phyloP scores from a whole-genome alignment of 2,888 invertebrate species.

The Tachina lurida region DNA sequence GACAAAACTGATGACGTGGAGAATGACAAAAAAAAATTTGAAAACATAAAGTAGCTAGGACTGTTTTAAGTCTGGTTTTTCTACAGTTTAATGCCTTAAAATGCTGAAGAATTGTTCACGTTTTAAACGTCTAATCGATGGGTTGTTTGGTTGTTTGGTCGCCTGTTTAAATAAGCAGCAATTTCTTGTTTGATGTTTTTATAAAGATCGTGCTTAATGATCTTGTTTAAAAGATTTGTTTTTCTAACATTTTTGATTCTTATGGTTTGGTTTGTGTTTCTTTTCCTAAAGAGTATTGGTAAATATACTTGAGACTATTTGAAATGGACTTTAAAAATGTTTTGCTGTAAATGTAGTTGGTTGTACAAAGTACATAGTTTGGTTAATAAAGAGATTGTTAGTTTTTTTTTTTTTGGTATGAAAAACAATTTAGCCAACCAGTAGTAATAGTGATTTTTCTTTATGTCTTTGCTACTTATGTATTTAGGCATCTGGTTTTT shows the following conservation, averaged over 20 bases:
- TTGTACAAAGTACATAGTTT: constrained; percentile 19
- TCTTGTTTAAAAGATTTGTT: constrained; percentile 68
- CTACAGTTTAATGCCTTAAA: constrained; percentile 49
- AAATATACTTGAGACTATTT: constrained; percentile 78
- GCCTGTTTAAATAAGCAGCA: constrained; percentile 8
- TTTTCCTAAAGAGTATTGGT: constrained; percentile 72
- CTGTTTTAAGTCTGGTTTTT: constrained; percentile 50
- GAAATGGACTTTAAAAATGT: constrained; percentile 41
- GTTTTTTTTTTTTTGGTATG: neutral
- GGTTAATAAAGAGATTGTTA: constrained; percentile 63
- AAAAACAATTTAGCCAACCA: constrained; percentile 50
- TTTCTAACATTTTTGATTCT: constrained; percentile 53
- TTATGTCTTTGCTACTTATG: constrained; percentile 33
- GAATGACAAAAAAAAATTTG: neutral
- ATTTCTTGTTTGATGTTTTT: constrained; percentile 52
- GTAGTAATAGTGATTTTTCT: constrained; percentile 46
- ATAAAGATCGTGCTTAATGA: constrained; percentile 71
- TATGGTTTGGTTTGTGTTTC: constrained; percentile 21
- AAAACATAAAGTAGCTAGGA: constrained; percentile 10
- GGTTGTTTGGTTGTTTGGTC: neutral
- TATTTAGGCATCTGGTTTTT: constrained; percentile 63
- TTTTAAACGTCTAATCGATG: constrained; percentile 13
- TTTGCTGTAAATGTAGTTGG: constrained; percentile 35
- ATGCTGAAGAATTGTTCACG: constrained; percentile 37
- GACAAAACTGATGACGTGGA: constrained; percentile 47